phyloP scores from a whole-genome alignment of 2,113 vertebrate genomes.

The Thalassoma bifasciatum region DNA sequence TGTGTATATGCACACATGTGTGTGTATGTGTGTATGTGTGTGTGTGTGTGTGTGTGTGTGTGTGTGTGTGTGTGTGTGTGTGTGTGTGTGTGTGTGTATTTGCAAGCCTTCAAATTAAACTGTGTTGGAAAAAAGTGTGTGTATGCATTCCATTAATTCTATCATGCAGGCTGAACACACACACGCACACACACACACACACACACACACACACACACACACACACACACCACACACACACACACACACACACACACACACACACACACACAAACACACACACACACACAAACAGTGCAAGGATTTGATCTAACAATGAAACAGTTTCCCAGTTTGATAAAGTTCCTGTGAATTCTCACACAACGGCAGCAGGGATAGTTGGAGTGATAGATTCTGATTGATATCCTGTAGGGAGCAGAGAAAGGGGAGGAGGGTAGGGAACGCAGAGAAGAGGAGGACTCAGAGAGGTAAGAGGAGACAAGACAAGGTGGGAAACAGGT shows the following conservation, averaged over 20 bases:
- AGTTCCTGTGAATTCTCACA: constrained; percentile 84
- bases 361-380: constrained; percentile 77
- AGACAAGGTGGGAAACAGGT: background rate
- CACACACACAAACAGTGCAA: constrained; percentile 66
- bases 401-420: constrained; percentile 78
- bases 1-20: constrained; percentile 49
- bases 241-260: constrained; percentile 57
- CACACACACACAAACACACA: constrained; percentile 54
- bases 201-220: constrained; percentile 43
- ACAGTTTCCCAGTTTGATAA: constrained; percentile 77
- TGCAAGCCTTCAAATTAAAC: constrained; percentile 24
- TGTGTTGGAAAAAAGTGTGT: too few relatives aligned
- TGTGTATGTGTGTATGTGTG: constrained; percentile 32
- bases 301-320: constrained; percentile 78
- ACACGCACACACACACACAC: constrained; percentile 52
- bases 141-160: constrained; percentile 68
- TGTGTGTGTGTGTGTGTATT: constrained; percentile 21
- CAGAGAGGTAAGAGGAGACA: constrained; percentile 10
- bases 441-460: background rate
- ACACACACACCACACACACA: too few relatives aligned
- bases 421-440: constrained; percentile 16
- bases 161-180: background rate
- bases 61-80: constrained; percentile 45
- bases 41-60: background rate
- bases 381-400: constrained; percentile 85